Conservation (phyloP, 2,888 invertebrate species). For the Shargacucullia verbasci region DNA sequence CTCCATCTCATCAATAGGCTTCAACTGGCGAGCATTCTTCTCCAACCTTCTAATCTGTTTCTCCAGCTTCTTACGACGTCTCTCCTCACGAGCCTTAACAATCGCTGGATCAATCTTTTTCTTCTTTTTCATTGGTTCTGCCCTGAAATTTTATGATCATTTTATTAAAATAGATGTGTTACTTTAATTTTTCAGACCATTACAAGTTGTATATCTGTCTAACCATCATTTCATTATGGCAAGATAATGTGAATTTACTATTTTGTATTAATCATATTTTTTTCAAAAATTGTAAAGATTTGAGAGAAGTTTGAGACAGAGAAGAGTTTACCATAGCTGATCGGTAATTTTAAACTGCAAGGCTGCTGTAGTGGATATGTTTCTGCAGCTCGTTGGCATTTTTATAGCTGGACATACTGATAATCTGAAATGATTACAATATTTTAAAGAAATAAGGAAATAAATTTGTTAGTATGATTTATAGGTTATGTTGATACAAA, state of each 20-base stretch:
- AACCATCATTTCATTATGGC: no score
- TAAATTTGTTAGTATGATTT: slow-evolving; percentile 1
- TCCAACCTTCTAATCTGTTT: slow-evolving; percentile 95
- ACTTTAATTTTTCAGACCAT: no score
- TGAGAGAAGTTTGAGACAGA: background rate
- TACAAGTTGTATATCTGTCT: no score
- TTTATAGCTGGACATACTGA: slow-evolving; percentile 67
- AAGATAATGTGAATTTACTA: no score
- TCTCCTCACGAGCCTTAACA: slow-evolving; percentile 94
- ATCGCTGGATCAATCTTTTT: slow-evolving; percentile 95
- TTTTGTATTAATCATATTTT: no score
- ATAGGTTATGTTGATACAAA: slow-evolving; percentile 53
- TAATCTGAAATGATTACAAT: slow-evolving; percentile 67
- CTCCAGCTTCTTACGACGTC: slow-evolving; percentile 94
- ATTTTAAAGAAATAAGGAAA: background rate
- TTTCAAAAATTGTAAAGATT: no score
- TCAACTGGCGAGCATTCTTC: slow-evolving; percentile 94
- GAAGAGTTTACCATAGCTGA: slow-evolving; percentile 75
- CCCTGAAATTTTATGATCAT: slow-evolving; percentile 87
- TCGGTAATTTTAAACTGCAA: slow-evolving; percentile 82
- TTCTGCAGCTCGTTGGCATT: slow-evolving; percentile 64
- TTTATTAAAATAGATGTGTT: no score
- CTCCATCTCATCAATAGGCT: slow-evolving; percentile 97
- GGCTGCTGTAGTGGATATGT: slow-evolving; percentile 68
- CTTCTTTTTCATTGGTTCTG: slow-evolving; percentile 97